Conservation (phyloP, 2,888 invertebrate genomes). For the Antheraea yamamai region DNA sequence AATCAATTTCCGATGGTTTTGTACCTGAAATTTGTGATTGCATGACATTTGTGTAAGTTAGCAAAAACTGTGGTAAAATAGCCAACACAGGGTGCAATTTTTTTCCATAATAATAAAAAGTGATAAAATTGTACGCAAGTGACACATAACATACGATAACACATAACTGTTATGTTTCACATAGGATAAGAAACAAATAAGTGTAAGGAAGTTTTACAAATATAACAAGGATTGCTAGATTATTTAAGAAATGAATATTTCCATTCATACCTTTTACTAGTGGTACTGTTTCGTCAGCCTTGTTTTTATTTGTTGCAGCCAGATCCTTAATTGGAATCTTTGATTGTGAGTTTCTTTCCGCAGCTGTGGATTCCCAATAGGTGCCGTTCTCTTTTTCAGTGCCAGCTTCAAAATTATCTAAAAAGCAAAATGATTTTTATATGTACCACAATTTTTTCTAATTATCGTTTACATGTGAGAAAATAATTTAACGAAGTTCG, state of each 20-base stretch:
- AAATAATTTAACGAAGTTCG: neutral
- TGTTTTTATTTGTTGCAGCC: conserved; percentile 24
- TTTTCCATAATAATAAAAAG: neutral
- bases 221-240: neutral
- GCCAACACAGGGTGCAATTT: neutral
- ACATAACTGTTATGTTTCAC: neutral
- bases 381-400: conserved; percentile 50
- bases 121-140: neutral
- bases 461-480: neutral
- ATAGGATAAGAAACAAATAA: conserved; percentile 1
- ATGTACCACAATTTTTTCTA: neutral
- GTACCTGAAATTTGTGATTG: conserved; percentile 60
- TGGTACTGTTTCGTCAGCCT: conserved; percentile 24
- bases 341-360: conserved; percentile 39
- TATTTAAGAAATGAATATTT: neutral
- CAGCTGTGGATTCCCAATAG: conserved; percentile 51
- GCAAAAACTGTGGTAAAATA: neutral
- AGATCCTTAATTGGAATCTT: conserved; percentile 30
- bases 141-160: neutral
- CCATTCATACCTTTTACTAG: conserved; percentile 30
- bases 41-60: conserved; percentile 23
- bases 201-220: neutral
- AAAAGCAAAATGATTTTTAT: conserved; percentile 30
- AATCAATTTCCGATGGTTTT: conserved; percentile 75
- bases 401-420: conserved; percentile 55